A percentile compares a stretch with the other conserved stretches of the same genome.
Evolutionary conservation across 2,113 vertebrate genomes (phyloP).

Genomic region (Onychorhynchus coronatus): DNA sequence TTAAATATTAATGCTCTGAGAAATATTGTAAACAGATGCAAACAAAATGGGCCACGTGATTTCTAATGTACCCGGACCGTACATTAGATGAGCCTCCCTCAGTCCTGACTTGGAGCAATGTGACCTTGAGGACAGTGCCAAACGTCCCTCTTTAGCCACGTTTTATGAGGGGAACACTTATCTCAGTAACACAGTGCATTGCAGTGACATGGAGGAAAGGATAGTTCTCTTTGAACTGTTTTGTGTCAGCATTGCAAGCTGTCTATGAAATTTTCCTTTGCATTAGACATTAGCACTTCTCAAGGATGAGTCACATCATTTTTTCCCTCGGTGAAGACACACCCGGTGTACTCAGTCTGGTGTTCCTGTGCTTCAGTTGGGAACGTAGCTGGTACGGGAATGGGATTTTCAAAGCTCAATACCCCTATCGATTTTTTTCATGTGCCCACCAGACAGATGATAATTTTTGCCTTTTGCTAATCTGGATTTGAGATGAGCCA

Average conservation of each 20-base stretch:
- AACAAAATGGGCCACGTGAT: neutral
- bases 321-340: neutral
- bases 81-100: neutral
- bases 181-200: neutral
- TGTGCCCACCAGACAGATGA: neutral
- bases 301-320: neutral
- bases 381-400: neutral
- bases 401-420: neutral
- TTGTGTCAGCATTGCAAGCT: neutral
- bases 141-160: neutral
- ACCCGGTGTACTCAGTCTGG: neutral
- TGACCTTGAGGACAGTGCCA: neutral
- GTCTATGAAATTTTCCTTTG: neutral
- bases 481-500: slow-evolving; percentile 37
- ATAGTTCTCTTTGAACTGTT: neutral
- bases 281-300: neutral
- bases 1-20: neutral
- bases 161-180: neutral
- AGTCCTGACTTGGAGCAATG: neutral
- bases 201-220: neutral
- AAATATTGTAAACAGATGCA: neutral
- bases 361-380: neutral
- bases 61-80: neutral
- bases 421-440: neutral
- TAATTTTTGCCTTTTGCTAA: slow-evolving; percentile 9